Evolutionary conservation across 2,888 invertebrate species (phyloP), one percentile per base, ranked within the genome.

Genomic region (Silvanus unidentatus): DNA sequence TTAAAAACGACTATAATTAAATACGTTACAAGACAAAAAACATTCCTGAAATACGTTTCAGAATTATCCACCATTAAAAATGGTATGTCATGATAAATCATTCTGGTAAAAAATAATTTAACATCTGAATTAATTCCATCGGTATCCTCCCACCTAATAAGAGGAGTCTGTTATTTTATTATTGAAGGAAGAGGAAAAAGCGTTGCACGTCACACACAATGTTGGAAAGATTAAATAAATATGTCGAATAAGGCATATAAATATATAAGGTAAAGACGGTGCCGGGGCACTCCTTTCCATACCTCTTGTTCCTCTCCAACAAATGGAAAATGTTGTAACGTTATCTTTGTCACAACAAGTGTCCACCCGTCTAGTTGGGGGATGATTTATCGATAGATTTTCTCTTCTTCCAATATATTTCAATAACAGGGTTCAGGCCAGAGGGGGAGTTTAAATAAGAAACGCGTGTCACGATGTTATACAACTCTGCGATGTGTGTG

Each of bases 331-430:
- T 47, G 42, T 44, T 42, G 45, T 43, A 45, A 35, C 45, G 49
- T 51, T 43, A 45, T 48, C 50, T 45, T 44, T 52, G 51, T 56
- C 54, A 47, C 51, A 50, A 48, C 51, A 54, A 53, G 49, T 51
- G 56, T 56, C 56, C 56, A 56, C 54, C 56, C 56, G 54, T 54
- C 51, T 46, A 50, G 48, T 56, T 50, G 44, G 41, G 37, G 49
- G 45, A 56, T 56, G 55, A 56, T 56, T 55, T 56, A 56, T 56
- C 52, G 54, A 54, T 52, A 45, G 54, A 50, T 54, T 52, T 54
- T 47, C 54, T 52, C 50, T 49, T 50, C 50, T 43, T 43, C 48
- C 54, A 50, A 54, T 54, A 54, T 54, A 54, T 54, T 54, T 54
- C 54, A 54, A 54, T 54, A 54, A 54, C 52, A 39, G 50, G 50